Evolutionary conservation across 2,888 invertebrate species (phyloP).

Genomic region (Sesia apiformis): DNA sequence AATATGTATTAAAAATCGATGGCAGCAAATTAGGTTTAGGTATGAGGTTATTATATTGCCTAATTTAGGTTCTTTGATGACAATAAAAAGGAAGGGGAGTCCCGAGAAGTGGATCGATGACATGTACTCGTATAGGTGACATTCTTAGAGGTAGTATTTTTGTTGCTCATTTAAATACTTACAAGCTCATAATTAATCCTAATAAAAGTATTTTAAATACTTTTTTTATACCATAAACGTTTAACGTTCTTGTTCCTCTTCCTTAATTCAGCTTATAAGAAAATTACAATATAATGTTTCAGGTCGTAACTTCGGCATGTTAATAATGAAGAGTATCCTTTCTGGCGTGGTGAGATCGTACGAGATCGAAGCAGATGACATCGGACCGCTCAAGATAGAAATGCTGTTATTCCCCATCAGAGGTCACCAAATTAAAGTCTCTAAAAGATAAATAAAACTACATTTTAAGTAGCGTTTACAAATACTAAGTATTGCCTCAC

Average conservation of each 20-base stretch:
- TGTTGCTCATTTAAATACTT: too few relatives aligned
- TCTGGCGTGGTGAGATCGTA: constrained; percentile 43
- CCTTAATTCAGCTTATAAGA: neutral
- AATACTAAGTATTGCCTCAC: too few relatives aligned
- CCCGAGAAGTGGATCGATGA: too few relatives aligned
- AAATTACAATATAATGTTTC: constrained; percentile 8
- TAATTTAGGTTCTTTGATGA: too few relatives aligned
- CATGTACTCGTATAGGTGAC: too few relatives aligned
- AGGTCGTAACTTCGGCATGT: constrained; percentile 61
- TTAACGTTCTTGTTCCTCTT: neutral
- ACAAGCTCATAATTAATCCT: too few relatives aligned
- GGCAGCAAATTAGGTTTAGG: too few relatives aligned
- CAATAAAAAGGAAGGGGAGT: too few relatives aligned
- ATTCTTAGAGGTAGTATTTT: too few relatives aligned
- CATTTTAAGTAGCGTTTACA: too few relatives aligned
- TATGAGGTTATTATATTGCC: too few relatives aligned
- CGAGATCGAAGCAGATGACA: constrained; percentile 38
- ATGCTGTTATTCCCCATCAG: constrained; percentile 48
- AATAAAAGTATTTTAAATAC: neutral
- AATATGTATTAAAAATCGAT: too few relatives aligned
- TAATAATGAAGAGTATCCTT: constrained; percentile 50
- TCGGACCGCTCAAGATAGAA: constrained; percentile 51
- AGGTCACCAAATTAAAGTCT: constrained; percentile 45
- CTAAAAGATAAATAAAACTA: constrained; percentile 17
- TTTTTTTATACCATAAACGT: constrained; percentile 1